phyloP scores from a whole-genome alignment of 2,888 invertebrate species.

The Adela reaumurella region DNA sequence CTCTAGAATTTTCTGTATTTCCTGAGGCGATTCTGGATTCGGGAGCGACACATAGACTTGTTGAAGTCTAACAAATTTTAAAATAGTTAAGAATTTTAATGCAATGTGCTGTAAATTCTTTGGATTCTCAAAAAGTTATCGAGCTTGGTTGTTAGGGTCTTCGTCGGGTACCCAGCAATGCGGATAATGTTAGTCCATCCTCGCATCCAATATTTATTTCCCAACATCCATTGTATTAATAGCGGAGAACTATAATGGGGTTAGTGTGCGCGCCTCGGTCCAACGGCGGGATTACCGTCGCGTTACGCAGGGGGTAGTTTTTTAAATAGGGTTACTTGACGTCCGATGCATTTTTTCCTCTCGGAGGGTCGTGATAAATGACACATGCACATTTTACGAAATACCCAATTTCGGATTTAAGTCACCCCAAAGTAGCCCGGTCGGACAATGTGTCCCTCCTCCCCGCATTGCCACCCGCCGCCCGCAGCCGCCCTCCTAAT shows the following conservation, averaged over 20 bases:
- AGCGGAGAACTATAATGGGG: constrained; percentile 51
- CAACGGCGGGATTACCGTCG: constrained; percentile 37
- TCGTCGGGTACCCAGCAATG: constrained; percentile 23
- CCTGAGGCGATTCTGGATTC: no score
- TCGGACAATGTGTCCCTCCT: constrained; percentile 30
- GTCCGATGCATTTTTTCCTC: constrained; percentile 28
- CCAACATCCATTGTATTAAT: constrained; percentile 43
- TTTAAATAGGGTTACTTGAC: constrained; percentile 47
- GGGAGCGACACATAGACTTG: no score
- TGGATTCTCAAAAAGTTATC: no score
- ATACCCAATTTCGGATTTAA: constrained; percentile 61
- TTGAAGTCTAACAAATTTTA: no score
- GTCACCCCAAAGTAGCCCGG: constrained; percentile 56
- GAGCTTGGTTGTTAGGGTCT: no score
- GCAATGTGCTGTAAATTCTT: no score
- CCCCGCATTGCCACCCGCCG: constrained; percentile 12
- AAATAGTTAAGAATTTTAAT: no score
- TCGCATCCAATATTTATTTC: constrained; percentile 44
- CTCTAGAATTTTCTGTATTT: no score
- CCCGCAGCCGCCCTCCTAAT: constrained; percentile 6
- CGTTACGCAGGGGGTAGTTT: constrained; percentile 38
- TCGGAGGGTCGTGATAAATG: constrained; percentile 54
- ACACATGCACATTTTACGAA: constrained; percentile 59
- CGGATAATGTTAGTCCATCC: constrained; percentile 31
- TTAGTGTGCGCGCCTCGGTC: constrained; percentile 45